Conservation (phyloP, 2,888 invertebrate genomes). For the Fissipunctia ypsillon region DNA sequence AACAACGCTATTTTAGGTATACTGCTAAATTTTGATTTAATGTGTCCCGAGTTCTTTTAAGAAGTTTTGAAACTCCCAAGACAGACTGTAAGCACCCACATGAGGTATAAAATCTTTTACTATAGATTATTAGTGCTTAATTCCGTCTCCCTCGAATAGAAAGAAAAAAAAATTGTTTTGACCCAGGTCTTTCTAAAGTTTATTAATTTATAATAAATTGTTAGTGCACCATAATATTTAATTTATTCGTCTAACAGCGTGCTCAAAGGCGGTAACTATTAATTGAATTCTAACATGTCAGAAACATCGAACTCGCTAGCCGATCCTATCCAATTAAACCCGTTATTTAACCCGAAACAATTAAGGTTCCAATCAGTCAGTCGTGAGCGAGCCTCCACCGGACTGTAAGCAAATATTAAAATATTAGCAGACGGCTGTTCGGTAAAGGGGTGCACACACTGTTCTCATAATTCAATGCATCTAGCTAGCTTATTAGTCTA, state of each 20-base stretch:
- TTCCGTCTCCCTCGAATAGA: background rate
- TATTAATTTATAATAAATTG: background rate
- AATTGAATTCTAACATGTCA: background rate
- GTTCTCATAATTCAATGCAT: background rate
- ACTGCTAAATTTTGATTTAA: too few relatives aligned
- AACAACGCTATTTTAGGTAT: background rate
- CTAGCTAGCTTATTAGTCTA: too few relatives aligned
- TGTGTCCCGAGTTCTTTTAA: background rate
- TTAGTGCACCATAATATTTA: background rate
- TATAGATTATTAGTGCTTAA: background rate
- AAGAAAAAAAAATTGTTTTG: background rate
- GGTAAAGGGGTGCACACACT: background rate
- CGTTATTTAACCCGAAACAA: too few relatives aligned
- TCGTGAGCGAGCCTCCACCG: constrained; percentile 13
- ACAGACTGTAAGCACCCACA: background rate
- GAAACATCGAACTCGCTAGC: too few relatives aligned
- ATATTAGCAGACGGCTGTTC: background rate
- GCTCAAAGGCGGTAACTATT: background rate
- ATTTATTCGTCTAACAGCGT: background rate
- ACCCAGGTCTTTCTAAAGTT: background rate
- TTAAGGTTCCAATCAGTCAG: background rate
- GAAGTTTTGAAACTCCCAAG: background rate
- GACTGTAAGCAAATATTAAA: constrained; percentile 25
- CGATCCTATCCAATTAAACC: too few relatives aligned
- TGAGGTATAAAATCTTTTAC: background rate